phyloP scores from a whole-genome alignment of 2,797 vertebrate genomes.

The Columba guinea region DNA sequence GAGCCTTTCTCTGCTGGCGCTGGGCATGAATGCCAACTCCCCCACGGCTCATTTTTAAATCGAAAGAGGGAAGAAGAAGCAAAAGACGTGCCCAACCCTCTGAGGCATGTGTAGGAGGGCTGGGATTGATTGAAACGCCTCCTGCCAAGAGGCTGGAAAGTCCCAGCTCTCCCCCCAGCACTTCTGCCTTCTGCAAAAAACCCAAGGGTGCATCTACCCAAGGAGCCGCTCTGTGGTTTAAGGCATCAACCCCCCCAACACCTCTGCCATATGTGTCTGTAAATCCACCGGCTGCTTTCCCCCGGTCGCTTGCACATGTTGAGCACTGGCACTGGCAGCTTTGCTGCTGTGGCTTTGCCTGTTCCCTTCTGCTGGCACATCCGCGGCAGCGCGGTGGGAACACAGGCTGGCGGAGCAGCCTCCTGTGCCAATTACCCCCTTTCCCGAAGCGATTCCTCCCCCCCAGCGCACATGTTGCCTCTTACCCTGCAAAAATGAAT shows the following conservation, averaged over 20 bases:
- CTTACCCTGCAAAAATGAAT: background rate
- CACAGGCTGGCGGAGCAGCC: background rate
- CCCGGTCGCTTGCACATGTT: background rate
- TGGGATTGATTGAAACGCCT: background rate
- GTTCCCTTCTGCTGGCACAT: background rate
- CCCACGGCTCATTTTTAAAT: background rate
- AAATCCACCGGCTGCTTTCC: background rate
- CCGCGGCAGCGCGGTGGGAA: background rate
- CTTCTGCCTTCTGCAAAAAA: background rate
- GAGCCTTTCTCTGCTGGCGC: background rate
- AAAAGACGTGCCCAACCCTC: background rate
- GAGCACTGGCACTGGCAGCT: background rate
- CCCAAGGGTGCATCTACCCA: rapidly evolving
- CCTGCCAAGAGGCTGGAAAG: background rate
- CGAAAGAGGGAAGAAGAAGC: background rate
- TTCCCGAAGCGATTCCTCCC: background rate
- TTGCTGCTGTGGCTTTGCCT: background rate
- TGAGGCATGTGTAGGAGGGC: constrained; percentile 4
- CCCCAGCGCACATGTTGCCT: background rate
- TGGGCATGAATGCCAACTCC: background rate
- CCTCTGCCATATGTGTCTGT: background rate
- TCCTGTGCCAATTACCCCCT: background rate
- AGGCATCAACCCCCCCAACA: background rate
- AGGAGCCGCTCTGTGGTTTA: rapidly evolving
- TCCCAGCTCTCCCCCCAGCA: background rate